Evolutionary conservation across 2,888 invertebrate genomes (phyloP), one percentile per base, ranked within the genome.

Genomic region (Diaprepes abbreviatus): DNA sequence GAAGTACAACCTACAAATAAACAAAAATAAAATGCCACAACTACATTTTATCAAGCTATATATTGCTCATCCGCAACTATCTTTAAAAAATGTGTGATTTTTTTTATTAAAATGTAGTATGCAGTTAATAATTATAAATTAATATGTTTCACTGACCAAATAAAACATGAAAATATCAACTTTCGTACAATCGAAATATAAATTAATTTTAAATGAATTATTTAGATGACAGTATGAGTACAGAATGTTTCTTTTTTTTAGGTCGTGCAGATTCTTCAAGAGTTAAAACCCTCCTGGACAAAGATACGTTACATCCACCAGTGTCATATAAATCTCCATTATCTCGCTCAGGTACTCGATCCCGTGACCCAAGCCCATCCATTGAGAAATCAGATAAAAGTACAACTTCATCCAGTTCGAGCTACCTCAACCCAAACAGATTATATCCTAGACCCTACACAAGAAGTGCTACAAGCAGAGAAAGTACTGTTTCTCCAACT

Each of bases 321-420:
- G 80, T 85, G 0, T 82, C 85, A 1, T 90, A 89, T 77, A 85
- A 87, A 77, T 72, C 72, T 5, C 75, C 83, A 50, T 35, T 83
- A 31, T 69, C 76, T 7, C 80, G 21, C 76, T 38, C 70, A 45
- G 43, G 55, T 16, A 80, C 83, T 62, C 79, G 82, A 72, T 86
- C 86, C 50, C 85, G 89, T 73, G 90, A 90, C 79, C 85, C 87
- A 10, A 90, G 89, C 79, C 87, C 89, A 70, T 65, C 71, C 1
- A 12, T 54, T 73, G 87, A 78, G 12, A 75, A 76, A 73, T 74
- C 78, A 3, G 81, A 80, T 50, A 79, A 77, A 64, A 86, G 86
- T 77, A 87, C 88, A 81, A 85, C 87, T 80, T 79, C 86, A 76
- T 72, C 76, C 1, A 74, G 76, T 6, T 83, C 86, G 75, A 87